phyloP scores from a whole-genome alignment of 1,140 invertebrate species.

The Microplitis mediator region DNA sequence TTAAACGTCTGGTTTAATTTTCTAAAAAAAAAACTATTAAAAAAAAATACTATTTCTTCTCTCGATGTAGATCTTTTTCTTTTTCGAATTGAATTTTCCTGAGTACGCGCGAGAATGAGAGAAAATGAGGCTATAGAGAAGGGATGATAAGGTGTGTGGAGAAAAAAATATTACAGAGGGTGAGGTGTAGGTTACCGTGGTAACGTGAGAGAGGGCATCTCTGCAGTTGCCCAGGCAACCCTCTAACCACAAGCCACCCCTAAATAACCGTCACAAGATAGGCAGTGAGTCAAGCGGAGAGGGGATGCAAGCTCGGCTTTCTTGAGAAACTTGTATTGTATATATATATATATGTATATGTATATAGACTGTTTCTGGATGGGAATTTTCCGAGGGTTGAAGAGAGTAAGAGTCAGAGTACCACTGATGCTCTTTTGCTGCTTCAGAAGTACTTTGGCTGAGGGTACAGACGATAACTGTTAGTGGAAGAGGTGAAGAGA shows the following conservation, averaged over 20 bases:
- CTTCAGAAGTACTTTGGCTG: background rate
- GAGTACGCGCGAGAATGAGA: slow-evolving; percentile 7
- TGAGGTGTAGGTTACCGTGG: slow-evolving; percentile 46
- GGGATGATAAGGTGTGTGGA: background rate
- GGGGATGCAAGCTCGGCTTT: background rate
- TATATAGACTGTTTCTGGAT: no score
- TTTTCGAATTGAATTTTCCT: slow-evolving; percentile 23
- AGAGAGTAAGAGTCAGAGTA: no score
- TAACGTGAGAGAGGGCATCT: slow-evolving; percentile 43
- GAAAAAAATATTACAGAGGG: slow-evolving; percentile 5
- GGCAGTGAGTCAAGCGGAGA: background rate
- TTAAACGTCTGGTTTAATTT: no score
- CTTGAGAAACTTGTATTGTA: no score
- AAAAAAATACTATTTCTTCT: background rate
- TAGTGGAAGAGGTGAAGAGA: slow-evolving; percentile 54
- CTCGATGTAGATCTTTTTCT: background rate
- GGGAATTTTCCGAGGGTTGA: no score
- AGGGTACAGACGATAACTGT: slow-evolving; percentile 43
- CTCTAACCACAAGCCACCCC: slow-evolving; percentile 32
- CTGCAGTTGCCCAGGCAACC: slow-evolving; percentile 45
- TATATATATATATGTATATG: no score
- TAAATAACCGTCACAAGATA: slow-evolving; percentile 34
- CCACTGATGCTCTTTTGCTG: no score
- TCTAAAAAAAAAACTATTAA: background rate
- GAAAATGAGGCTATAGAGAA: slow-evolving; percentile 18